A percentile compares a stretch with the other conserved stretches of the same genome.
These are phyloP conservation scores for Drosophila macrothrix DNA, from an alignment of 2,888 invertebrate species.

Conservation along the genomic window DNA sequence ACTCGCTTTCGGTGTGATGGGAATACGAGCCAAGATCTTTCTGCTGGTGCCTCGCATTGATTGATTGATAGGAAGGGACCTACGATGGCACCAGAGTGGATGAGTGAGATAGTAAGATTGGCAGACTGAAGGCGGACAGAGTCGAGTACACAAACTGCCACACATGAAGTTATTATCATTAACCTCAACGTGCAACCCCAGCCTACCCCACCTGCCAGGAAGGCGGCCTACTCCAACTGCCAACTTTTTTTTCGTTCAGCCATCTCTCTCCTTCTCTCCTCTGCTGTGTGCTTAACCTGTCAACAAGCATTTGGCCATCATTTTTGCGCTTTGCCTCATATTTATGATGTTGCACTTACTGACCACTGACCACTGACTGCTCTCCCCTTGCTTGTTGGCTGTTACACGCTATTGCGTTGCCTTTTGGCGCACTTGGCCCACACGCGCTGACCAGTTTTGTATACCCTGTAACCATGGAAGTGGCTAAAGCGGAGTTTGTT, in stretches of 20 bases:
- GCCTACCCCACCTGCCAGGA: too few species aligned
- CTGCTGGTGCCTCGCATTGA: slow-evolving; percentile 5
- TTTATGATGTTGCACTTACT: slow-evolving; percentile 61
- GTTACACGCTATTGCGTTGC: slow-evolving; percentile 60
- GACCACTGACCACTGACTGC: slow-evolving; percentile 13
- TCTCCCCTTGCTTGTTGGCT: slow-evolving; percentile 7
- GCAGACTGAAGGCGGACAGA: not conserved
- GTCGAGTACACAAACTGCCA: not conserved
- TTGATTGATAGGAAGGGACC: slow-evolving; percentile 19
- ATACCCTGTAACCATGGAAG: not conserved
- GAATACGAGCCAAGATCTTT: not conserved
- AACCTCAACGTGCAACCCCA: slow-evolving; percentile 23
- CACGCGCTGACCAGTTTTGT: slow-evolving; percentile 24
- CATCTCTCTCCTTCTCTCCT: not conserved
- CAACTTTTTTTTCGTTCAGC: not conserved
- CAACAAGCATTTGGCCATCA: slow-evolving; percentile 43
- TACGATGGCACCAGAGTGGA: not conserved
- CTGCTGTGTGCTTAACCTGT: slow-evolving; percentile 46
- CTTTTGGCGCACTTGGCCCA: slow-evolving; percentile 35
- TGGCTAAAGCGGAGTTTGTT: not conserved
- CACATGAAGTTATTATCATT: slow-evolving; percentile 26
- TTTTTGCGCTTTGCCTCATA: slow-evolving; percentile 37
- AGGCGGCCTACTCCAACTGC: too few species aligned
- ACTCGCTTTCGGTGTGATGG: not conserved
- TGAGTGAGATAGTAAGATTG: not conserved